Evolutionary conservation across 2,113 vertebrate species (phyloP).

Genomic region (Tringa solitaria): DNA sequence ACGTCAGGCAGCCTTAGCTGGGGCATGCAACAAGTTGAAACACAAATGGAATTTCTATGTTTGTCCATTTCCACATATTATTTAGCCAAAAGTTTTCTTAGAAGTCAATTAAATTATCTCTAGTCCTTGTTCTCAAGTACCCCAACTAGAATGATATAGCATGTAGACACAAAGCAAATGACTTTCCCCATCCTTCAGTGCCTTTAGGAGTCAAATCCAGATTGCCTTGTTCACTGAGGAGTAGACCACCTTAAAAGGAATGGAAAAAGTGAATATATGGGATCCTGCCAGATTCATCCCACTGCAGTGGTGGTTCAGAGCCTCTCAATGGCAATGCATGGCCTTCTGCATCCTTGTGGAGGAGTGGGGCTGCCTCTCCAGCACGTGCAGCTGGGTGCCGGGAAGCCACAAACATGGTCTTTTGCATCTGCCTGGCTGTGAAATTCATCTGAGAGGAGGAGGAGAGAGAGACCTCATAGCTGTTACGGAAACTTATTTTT

Average conservation of each 20-base stretch:
- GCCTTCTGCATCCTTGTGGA: not conserved
- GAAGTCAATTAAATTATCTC: not conserved
- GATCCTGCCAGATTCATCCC: not conserved
- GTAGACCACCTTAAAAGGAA: not conserved
- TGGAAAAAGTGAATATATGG: not conserved
- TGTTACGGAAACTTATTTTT: conserved; percentile 52
- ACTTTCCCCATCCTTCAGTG: not conserved
- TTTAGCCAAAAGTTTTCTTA: not conserved
- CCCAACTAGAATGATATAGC: not conserved
- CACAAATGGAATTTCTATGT: not conserved
- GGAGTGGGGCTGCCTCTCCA: not conserved
- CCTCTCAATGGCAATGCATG: not conserved
- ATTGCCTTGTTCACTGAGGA: not conserved
- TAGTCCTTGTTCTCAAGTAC: not conserved
- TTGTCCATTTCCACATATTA: not conserved
- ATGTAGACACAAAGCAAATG: not conserved
- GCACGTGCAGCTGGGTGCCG: not conserved
- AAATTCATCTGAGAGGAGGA: not conserved
- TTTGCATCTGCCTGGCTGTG: not conserved
- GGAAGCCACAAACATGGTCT: not conserved
- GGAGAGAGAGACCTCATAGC: not conserved
- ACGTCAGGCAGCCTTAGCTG: not conserved
- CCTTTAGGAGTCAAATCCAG: not conserved
- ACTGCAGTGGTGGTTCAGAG: not conserved
- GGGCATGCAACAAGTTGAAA: not conserved